These are phyloP conservation scores for Porites divaricata DNA, from an alignment of 92 coral and sea anemone genomes.

Conservation along the genomic window DNA sequence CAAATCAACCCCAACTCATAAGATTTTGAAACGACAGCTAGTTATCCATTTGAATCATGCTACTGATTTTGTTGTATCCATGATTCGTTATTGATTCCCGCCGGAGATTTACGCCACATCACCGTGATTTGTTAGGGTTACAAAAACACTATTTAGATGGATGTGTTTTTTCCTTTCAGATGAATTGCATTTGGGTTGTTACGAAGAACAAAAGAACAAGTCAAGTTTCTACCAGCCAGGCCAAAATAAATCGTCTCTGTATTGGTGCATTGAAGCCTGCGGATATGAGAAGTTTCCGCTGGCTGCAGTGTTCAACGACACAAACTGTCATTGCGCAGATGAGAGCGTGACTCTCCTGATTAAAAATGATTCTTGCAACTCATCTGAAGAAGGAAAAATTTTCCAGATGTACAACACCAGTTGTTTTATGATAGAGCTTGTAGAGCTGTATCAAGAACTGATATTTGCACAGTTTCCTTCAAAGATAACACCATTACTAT, in stretches of 20 bases:
- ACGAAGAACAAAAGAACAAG: constrained; percentile 6
- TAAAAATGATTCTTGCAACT: constrained; percentile 21
- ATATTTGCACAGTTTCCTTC: constrained; percentile 6
- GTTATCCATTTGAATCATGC: too few species aligned
- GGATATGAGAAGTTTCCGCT: constrained; percentile 61
- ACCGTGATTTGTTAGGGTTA: background rate
- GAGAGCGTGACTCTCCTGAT: constrained; percentile 17
- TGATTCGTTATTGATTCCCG: too few species aligned
- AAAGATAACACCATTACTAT: constrained; percentile 6
- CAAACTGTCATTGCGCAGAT: constrained; percentile 66
- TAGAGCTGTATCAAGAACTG: constrained; percentile 36
- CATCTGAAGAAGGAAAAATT: background rate
- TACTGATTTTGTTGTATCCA: too few species aligned
- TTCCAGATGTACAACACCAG: constrained; percentile 55
- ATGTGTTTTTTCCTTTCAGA: constrained; percentile 7
- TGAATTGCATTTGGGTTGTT: constrained; percentile 36
- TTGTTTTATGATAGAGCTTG: constrained; percentile 25
- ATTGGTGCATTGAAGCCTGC: constrained; percentile 66
- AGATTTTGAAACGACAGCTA: too few species aligned
- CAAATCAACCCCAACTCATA: too few species aligned
- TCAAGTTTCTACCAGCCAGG: constrained; percentile 4
- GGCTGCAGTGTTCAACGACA: constrained; percentile 66
- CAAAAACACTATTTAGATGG: background rate
- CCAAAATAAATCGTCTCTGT: background rate
- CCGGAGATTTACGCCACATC: too few species aligned